Conservation (phyloP, 1,140 invertebrate species). For the Atta texana region DNA sequence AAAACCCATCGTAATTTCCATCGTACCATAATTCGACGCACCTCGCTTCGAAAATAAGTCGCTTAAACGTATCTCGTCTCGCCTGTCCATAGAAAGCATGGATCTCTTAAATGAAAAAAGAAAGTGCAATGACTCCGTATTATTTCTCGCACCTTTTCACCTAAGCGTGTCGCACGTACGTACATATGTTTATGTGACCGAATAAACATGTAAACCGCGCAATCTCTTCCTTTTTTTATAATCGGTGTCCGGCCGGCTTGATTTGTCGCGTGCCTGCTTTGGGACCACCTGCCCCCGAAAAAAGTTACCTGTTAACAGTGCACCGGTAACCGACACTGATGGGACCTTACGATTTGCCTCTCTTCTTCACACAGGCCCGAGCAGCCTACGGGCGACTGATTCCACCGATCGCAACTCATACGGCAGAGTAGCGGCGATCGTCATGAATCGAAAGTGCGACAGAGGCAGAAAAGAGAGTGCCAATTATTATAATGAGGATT, state of each 20-base stretch:
- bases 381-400: slow-evolving; percentile 23
- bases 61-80: neutral
- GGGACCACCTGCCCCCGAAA: slow-evolving; percentile 80
- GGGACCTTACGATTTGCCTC: slow-evolving; percentile 65
- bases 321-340: slow-evolving; percentile 77
- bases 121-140: slow-evolving; percentile 54
- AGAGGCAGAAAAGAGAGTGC: neutral
- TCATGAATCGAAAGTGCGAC: neutral
- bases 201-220: slow-evolving; percentile 62
- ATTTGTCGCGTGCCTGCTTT: slow-evolving; percentile 83
- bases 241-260: slow-evolving; percentile 74
- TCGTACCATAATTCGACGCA: slow-evolving; percentile 47
- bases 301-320: slow-evolving; percentile 80
- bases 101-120: neutral
- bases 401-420: slow-evolving; percentile 9
- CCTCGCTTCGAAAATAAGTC: slow-evolving; percentile 32
- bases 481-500: slow-evolving; percentile 59
- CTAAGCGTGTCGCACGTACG: neutral
- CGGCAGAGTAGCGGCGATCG: neutral
- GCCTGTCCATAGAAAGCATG: neutral
- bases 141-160: slow-evolving; percentile 57
- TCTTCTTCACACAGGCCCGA: neutral
- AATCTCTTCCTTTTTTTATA: slow-evolving; percentile 63
- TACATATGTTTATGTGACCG: slow-evolving; percentile 43
- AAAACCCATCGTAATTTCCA: slow-evolving; percentile 18